Base-by-base conservation (phyloP, 2,113 vertebrate species). In the Urocynchramus pylzowi region DNA sequence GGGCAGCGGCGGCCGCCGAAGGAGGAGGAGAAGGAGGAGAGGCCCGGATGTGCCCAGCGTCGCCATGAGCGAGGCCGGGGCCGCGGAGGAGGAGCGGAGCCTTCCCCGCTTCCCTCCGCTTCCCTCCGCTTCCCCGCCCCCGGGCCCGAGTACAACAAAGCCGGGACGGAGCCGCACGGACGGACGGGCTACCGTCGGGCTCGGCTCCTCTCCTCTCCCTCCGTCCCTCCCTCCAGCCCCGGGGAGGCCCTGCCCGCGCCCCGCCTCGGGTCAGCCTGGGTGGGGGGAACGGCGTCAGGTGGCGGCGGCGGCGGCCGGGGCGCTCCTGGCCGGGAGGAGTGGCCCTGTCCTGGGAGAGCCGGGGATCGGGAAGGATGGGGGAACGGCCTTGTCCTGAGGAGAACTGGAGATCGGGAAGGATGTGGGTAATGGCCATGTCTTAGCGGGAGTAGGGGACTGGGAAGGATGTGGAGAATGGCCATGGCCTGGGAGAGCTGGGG, bases 1-100 rank as follows among this genome's bases (percentile, higher is more conserved):
- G 89, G 94, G 83, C 89, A 82, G 95, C 87, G 93, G 96, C 95
- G 81, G 84, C 74, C 57, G 95, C 95, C 96, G 97, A 87, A 76
- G 95, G 77, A 94, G 86, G 95, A 94, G 94, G 90, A 97, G 97
- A 97, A 98, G 84, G 61, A 76, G 71, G 71, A 86, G 73, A 86
- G 73, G 98, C 99, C 99, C 99, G 99, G 99, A 99, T 99, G 98
- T 99, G 98, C 98, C 98, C 96, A 98, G 97, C 96, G 97, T 97
- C 98, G 98, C 98, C 98, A 98, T 98, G 96, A 98, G 98, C 97
- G 80, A 97, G 94, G 90, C 93, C 74, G 63, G 92, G 88, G 61
- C 82, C 20, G 94, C 57, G 81, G 84, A 95, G 91, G 70, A 92
- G 89, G 90, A 91, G 97, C 75, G 85, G 85, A 79, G 94, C 95